Conservation (phyloP, 2,113 vertebrate genomes). For the Sterrhoptilus dennistouni region DNA sequence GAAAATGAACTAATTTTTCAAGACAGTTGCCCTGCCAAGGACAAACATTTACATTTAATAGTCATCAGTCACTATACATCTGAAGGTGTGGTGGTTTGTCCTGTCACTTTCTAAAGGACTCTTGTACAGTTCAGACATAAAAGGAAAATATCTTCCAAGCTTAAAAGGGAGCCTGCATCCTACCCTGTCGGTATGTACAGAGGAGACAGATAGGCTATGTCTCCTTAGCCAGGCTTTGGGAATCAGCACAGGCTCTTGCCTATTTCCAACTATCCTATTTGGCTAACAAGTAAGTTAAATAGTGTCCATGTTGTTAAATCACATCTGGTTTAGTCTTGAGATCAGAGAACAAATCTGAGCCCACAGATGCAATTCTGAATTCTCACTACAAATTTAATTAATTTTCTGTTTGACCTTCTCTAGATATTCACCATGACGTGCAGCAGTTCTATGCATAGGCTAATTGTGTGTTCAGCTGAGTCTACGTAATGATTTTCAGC, state of each 20-base stretch:
- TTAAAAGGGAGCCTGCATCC: not conserved
- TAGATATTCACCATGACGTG: not conserved
- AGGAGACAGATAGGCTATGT: not conserved
- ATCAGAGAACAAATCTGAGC: not conserved
- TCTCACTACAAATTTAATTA: not conserved
- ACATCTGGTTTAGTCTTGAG: not conserved
- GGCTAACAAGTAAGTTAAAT: not conserved
- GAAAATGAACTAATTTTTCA: constrained; percentile 8
- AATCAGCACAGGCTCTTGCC: not conserved
- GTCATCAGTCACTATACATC: not conserved
- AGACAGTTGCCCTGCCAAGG: not conserved
- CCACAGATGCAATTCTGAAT: not conserved
- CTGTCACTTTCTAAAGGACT: not conserved
- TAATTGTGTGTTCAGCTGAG: not conserved
- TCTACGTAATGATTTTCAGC: not conserved
- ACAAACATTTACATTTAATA: not conserved
- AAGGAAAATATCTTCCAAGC: not conserved
- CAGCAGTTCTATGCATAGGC: not conserved
- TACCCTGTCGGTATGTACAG: not conserved
- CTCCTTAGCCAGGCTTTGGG: not conserved
- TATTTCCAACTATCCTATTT: not conserved
- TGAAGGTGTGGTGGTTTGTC: not conserved
- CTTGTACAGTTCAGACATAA: not conserved
- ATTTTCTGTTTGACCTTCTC: not conserved
- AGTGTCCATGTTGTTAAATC: not conserved